phyloP scores from a whole-genome alignment of 2,797 vertebrate species.

The Crax fasciolata region DNA sequence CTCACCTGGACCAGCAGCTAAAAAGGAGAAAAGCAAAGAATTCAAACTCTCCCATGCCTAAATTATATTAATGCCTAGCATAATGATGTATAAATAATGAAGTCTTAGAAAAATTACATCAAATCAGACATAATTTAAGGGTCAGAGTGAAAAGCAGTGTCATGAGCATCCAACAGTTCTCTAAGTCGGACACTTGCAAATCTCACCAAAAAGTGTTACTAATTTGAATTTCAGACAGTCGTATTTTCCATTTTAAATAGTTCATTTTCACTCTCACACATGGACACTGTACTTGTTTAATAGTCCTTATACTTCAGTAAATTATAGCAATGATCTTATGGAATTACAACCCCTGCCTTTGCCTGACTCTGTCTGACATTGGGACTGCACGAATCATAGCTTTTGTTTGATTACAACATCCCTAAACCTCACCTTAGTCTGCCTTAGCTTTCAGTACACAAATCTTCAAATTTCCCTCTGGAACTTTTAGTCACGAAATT shows the following conservation, averaged over 20 bases:
- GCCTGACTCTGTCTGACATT: not conserved
- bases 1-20: not conserved
- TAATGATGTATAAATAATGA: slow-evolving; percentile 34
- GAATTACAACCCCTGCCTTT: not conserved
- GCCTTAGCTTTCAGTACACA: not conserved
- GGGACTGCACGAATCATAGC: not conserved
- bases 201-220: slow-evolving; percentile 22
- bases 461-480: not conserved
- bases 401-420: not conserved
- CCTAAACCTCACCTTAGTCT: not conserved
- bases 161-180: not conserved
- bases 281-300: not conserved
- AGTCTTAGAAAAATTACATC: not conserved
- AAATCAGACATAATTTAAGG: not conserved
- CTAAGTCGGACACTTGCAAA: slow-evolving; percentile 10
- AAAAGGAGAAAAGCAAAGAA: not conserved
- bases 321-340: not conserved
- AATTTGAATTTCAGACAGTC: slow-evolving; percentile 33
- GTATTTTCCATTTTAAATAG: slow-evolving; percentile 4
- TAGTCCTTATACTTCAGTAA: not conserved
- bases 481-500: not conserved
- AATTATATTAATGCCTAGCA: not conserved
- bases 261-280: slow-evolving; percentile 21
- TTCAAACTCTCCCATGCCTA: not conserved
- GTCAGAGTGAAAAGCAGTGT: not conserved